A percentile compares a stretch with the other conserved stretches of the same genome.
Conservation (phyloP, 2,888 invertebrate genomes). For the Cheilosia scutellata region DNA sequence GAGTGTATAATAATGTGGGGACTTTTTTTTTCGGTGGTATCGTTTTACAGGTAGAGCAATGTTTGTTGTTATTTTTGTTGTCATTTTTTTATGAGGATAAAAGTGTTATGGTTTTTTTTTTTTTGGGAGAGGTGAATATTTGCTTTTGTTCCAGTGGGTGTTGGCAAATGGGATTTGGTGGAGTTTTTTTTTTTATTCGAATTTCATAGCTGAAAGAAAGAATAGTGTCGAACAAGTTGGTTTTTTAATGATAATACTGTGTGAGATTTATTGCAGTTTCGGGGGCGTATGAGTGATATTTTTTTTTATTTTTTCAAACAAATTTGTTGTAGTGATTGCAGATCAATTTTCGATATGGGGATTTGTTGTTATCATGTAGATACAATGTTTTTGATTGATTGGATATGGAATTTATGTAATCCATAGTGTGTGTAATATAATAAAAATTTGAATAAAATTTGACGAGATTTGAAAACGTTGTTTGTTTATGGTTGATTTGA, state of each 20-base stretch:
- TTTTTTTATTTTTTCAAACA: background rate
- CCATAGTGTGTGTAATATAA: background rate
- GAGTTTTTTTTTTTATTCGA: background rate
- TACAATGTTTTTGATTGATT: background rate
- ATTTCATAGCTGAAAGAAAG: background rate
- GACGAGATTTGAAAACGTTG: background rate
- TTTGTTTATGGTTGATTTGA: too few species aligned
- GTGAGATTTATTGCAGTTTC: background rate
- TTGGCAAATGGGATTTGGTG: background rate
- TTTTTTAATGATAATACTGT: background rate
- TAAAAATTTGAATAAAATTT: background rate
- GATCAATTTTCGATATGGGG: background rate
- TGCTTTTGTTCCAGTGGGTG: background rate
- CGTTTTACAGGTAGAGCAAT: slow-evolving; percentile 18
- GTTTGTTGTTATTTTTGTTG: slow-evolving; percentile 27
- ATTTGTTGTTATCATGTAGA: background rate
- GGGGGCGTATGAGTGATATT: slow-evolving; percentile 30
- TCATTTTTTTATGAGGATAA: slow-evolving; percentile 6
- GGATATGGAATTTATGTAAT: background rate
- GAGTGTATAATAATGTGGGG: slow-evolving; percentile 19
- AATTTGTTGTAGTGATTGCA: background rate
- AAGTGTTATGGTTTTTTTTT: slow-evolving; percentile 1
- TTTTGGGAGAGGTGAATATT: background rate
- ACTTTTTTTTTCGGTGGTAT: slow-evolving; percentile 1
- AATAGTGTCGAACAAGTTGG: background rate